Evolutionary conservation across 2,888 invertebrate genomes (phyloP).

Genomic region (Drosophila differens): DNA sequence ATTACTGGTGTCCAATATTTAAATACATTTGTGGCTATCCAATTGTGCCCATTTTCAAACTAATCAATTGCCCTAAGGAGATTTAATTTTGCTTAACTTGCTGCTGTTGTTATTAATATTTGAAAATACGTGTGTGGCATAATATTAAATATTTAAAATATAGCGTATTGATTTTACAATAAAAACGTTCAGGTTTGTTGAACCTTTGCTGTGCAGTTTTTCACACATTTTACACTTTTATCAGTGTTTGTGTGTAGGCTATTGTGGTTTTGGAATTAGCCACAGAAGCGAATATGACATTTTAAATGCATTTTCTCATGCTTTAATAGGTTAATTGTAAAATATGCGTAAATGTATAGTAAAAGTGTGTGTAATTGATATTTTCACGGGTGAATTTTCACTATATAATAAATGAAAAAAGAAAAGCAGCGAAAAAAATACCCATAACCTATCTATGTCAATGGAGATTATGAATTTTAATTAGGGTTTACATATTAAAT

Average conservation of each 20-base stretch:
- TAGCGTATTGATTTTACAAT: conserved; percentile 72
- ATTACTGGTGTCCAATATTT: conserved; percentile 37
- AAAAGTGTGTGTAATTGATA: conserved; percentile 27
- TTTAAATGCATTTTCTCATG: conserved; percentile 9
- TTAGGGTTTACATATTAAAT: not conserved
- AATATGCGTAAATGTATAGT: conserved; percentile 10
- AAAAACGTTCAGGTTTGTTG: conserved; percentile 50
- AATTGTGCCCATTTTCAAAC: conserved; percentile 53
- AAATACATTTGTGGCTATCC: conserved; percentile 52
- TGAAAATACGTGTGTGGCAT: conserved; percentile 14
- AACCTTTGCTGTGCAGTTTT: conserved; percentile 50
- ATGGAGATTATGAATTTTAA: not conserved
- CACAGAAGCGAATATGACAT: conserved; percentile 40
- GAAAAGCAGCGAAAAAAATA: not conserved
- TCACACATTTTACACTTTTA: conserved; percentile 21
- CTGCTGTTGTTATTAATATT: conserved; percentile 20
- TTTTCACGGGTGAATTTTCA: not conserved
- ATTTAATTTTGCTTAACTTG: conserved; percentile 43
- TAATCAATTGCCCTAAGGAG: conserved; percentile 71
- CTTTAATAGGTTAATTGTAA: conserved; percentile 29
- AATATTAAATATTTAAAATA: conserved; percentile 68
- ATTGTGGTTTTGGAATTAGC: conserved; percentile 51
- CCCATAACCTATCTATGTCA: not conserved
- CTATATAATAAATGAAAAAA: not conserved
- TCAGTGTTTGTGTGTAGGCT: conserved; percentile 12